A percentile compares a stretch with the other conserved stretches of the same genome.
These are phyloP conservation scores for Artemia franciscana DNA, from an alignment of 1,140 invertebrate species.

Conservation along the genomic window DNA sequence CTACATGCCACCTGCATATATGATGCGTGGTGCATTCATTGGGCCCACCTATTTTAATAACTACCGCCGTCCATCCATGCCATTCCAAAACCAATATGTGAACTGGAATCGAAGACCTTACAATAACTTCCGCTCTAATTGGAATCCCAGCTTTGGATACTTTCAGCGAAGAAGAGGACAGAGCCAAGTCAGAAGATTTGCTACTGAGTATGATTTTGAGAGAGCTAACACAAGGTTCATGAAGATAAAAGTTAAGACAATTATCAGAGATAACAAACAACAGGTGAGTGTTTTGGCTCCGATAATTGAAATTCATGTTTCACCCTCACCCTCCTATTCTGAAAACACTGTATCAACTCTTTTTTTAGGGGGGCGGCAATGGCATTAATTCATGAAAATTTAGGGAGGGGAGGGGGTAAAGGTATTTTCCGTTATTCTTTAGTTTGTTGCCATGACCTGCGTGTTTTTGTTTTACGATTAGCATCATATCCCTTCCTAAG, in stretches of 20 bases:
- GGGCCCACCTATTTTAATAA: background rate
- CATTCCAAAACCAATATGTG: background rate
- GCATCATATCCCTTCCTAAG: no score
- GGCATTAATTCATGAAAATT: no score
- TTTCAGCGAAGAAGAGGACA: background rate
- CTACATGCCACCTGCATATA: background rate
- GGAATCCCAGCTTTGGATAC: background rate
- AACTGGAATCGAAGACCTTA: background rate
- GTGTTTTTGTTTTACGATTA: no score
- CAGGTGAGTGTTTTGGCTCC: no score
- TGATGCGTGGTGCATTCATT: background rate
- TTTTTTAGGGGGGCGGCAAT: no score
- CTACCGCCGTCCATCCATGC: background rate
- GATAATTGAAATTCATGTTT: no score
- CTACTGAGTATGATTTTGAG: background rate
- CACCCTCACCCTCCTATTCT: no score
- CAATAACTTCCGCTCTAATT: background rate
- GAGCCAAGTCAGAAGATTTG: background rate
- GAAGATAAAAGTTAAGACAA: background rate
- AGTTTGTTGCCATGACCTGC: no score
- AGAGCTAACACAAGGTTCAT: background rate
- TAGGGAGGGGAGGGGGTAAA: no score
- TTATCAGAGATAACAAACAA: no score
- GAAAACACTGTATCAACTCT: no score
- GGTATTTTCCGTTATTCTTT: no score